Conservation (phyloP, 2,888 invertebrate species). For the Ectropis crepuscularia region DNA sequence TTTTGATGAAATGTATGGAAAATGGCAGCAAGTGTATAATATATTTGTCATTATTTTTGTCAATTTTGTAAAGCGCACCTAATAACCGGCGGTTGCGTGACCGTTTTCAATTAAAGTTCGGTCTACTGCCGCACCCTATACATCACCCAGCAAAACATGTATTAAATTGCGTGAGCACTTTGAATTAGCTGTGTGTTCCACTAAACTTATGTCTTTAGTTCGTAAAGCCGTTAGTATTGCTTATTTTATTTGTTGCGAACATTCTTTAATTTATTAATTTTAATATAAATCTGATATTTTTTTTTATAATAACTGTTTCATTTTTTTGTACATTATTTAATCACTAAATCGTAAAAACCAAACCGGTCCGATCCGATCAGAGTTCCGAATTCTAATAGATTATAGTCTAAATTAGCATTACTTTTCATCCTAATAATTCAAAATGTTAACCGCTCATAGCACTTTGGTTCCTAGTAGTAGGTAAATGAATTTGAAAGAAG, state of each 20-base stretch:
- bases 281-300: too few relatives aligned
- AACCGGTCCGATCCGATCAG: too few relatives aligned
- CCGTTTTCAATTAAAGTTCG: constrained; percentile 58
- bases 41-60: constrained; percentile 15
- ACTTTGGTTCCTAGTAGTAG: too few relatives aligned
- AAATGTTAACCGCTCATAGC: too few relatives aligned
- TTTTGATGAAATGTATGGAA: too few relatives aligned
- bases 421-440: too few relatives aligned
- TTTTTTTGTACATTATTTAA: background rate
- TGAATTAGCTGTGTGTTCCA: constrained; percentile 18
- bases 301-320: too few relatives aligned
- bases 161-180: constrained; percentile 44
- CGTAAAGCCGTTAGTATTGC: background rate
- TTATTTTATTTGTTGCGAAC: too few relatives aligned
- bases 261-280: background rate
- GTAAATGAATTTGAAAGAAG: too few relatives aligned
- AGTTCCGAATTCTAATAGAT: too few relatives aligned
- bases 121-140: constrained; percentile 48
- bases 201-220: constrained; percentile 13
- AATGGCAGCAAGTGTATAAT: background rate
- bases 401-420: too few relatives aligned
- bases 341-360: too few relatives aligned
- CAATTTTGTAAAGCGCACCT: constrained; percentile 20
- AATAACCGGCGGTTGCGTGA: constrained; percentile 49
- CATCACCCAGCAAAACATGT: constrained; percentile 39